These are phyloP conservation scores for Himalopsyche kuldschensis DNA, from an alignment of 2,888 invertebrate species.

Conservation along the genomic window DNA sequence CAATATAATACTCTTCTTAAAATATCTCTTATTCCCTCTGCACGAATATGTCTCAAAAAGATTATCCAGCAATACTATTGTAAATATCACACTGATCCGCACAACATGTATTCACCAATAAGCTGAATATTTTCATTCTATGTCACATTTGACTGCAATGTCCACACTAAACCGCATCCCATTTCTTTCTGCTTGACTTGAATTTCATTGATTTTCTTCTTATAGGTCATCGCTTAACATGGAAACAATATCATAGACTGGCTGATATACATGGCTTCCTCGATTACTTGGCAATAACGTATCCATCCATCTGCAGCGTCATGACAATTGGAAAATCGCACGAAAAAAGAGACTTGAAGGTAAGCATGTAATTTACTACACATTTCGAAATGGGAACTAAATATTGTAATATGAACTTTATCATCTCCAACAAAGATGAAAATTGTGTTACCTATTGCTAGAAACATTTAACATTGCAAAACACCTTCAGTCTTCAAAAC, in stretches of 20 bases:
- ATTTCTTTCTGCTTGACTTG: neutral
- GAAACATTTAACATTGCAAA: conserved; percentile 14
- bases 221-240: conserved; percentile 60
- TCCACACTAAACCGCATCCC: neutral
- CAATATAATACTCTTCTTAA: too few relatives aligned
- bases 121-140: too few relatives aligned
- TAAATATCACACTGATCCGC: neutral
- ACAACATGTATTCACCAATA: neutral
- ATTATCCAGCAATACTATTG: neutral
- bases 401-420: too few relatives aligned
- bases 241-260: conserved; percentile 75
- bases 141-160: neutral
- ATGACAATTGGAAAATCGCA: conserved; percentile 73
- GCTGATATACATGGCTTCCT: conserved; percentile 71
- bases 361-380: conserved; percentile 43
- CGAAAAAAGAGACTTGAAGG: conserved; percentile 74
- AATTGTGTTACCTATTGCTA: neutral
- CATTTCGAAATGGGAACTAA: too few relatives aligned
- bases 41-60: neutral
- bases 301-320: conserved; percentile 72
- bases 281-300: conserved; percentile 70
- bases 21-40: neutral
- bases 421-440: too few relatives aligned
- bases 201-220: neutral
- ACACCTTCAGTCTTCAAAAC: neutral